Percentiles rank a stretch among this genome's conserved stretches.
Evolutionary conservation across 1,140 invertebrate genomes (phyloP).

Genomic region (Neelides sp.): DNA sequence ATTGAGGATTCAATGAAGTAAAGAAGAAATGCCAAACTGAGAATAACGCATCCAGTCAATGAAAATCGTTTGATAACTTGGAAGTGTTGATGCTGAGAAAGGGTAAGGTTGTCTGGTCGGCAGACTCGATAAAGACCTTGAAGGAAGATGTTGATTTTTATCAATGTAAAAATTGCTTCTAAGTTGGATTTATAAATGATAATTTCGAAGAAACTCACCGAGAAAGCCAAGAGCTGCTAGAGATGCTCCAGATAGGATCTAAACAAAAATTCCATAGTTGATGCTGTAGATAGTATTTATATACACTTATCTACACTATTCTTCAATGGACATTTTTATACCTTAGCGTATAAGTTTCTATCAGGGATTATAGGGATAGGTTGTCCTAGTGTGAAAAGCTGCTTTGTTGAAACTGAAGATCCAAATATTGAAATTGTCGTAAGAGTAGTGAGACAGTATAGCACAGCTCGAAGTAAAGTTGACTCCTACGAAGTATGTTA

Average conservation of each 20-base stretch:
- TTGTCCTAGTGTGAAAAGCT: slow-evolving; percentile 13
- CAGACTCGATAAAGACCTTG: slow-evolving; percentile 26
- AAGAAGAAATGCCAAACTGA: slow-evolving; percentile 19
- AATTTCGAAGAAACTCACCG: too few species aligned
- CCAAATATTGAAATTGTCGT: slow-evolving; percentile 24
- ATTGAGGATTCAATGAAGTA: slow-evolving; percentile 28
- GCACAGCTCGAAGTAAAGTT: slow-evolving; percentile 19
- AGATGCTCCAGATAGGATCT: slow-evolving; percentile 27
- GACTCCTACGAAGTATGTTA: slow-evolving; percentile 16
- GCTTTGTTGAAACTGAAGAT: slow-evolving; percentile 19
- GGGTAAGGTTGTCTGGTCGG: slow-evolving; percentile 25
- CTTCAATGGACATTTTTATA: neutral
- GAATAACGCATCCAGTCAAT: slow-evolving; percentile 24
- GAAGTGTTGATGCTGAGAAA: slow-evolving; percentile 26
- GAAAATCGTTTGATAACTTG: slow-evolving; percentile 27
- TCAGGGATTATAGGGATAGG: slow-evolving; percentile 23
- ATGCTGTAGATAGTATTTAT: too few species aligned
- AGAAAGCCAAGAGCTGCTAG: slow-evolving; percentile 27
- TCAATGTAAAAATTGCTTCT: too few species aligned
- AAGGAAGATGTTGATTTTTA: too few species aligned
- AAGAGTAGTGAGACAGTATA: slow-evolving; percentile 18
- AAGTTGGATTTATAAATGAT: too few species aligned
- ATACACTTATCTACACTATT: too few species aligned
- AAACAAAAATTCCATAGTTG: too few species aligned
- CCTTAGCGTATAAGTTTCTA: slow-evolving; percentile 25